Conservation (phyloP, 2,113 vertebrate genomes). For the Vulpes lagopus region DNA sequence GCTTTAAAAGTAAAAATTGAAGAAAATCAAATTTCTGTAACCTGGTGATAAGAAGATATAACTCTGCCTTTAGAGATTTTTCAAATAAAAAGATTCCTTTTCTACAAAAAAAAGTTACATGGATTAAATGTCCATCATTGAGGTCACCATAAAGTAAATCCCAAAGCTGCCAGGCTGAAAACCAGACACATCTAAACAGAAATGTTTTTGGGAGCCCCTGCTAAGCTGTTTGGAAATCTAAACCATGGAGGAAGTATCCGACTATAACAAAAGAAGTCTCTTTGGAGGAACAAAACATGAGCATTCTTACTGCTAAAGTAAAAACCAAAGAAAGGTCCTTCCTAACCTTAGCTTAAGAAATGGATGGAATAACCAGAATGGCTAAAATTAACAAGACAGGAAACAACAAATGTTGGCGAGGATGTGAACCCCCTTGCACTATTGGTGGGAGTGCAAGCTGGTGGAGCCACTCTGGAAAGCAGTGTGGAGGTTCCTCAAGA, state of each 20-base stretch:
- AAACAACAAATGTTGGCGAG: no score
- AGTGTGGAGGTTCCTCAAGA: no score
- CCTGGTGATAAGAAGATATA: slow-evolving; percentile 48
- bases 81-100: background rate
- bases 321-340: slow-evolving; percentile 10
- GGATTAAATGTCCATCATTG: background rate
- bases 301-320: slow-evolving; percentile 30
- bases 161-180: background rate
- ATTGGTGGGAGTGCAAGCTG: no score
- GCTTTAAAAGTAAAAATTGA: slow-evolving; percentile 31
- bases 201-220: background rate
- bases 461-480: no score
- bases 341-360: slow-evolving; percentile 18
- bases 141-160: background rate
- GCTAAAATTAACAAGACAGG: no score
- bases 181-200: background rate
- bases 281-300: slow-evolving; percentile 46
- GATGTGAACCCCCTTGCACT: no score
- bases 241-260: background rate
- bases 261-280: background rate
- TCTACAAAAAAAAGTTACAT: background rate
- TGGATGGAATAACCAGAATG: background rate
- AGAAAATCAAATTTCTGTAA: background rate
- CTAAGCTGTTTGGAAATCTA: slow-evolving; percentile 17
- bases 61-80: slow-evolving; percentile 24